Base-by-base conservation (phyloP, 2,888 invertebrate species). In the Hirtodrosophila cameraria region DNA sequence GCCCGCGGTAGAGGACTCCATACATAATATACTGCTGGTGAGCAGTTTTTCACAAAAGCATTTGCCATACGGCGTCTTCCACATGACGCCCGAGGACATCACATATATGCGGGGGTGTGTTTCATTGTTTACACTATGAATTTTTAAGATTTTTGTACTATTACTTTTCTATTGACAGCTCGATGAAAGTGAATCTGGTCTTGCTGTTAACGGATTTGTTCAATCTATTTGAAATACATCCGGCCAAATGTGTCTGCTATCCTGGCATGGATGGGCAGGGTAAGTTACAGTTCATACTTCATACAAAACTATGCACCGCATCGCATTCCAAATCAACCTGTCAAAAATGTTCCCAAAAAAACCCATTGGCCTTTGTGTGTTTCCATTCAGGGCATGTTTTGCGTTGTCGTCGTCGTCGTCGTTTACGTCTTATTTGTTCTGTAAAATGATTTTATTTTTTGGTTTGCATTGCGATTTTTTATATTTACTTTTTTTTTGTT, bases 31-130 rank as follows among this genome's bases (percentile, higher is more conserved):
- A 49, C 94, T 95, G 90, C 93, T 97, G 88, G 96, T 98, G 67
- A 94, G 95, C 90, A 94, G 95, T 89, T 98, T 98, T 92, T 97
- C 97, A 90, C 93, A 93, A 86, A 93, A 94, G 88, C 94, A 95
- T 90, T 93, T 98, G 90, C 97, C 97, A 85, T 94, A 95, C 89
- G 94, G 96, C 88, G 95, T 97, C 90, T 97, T 97, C 92, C 97
- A 97, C 91, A 95, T 98, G 94, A 94, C 95, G 91, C 96, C 97
- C n/a, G 98, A 98, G 91, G 98, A 99, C 91, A 94, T 98, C 76
- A 96, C 97, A 30, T 98, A 97, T 89, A 96, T 97, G 94, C 93
- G 97, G 90, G 96, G 97, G 95, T 96, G 89, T 91, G 92, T 90
- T 1, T 0, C 13, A 9, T 0, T 16, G 25, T 18, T 2, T 15